Conservation (phyloP, 1,140 invertebrate genomes). For the Leptinotarsa texana region DNA sequence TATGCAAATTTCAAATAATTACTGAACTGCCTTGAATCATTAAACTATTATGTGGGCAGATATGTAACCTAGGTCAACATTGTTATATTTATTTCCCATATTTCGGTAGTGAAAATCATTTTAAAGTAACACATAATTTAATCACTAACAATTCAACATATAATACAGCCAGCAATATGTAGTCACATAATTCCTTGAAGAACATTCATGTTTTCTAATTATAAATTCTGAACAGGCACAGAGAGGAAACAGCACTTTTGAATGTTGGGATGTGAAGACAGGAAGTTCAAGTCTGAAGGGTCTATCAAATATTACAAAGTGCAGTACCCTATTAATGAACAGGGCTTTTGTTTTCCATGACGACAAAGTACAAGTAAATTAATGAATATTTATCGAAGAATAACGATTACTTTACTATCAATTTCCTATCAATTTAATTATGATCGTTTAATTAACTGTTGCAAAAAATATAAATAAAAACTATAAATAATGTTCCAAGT, state of each 20-base stretch:
- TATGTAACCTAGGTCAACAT: too few relatives aligned
- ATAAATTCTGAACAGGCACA: constrained; percentile 43
- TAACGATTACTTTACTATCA: constrained; percentile 16
- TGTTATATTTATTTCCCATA: too few relatives aligned
- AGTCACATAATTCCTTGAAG: constrained; percentile 16
- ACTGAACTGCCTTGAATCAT: too few relatives aligned
- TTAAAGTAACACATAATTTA: too few relatives aligned
- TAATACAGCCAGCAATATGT: not conserved
- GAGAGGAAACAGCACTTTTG: constrained; percentile 44
- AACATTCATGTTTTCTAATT: constrained; percentile 39
- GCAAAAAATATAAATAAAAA: not conserved
- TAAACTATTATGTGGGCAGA: too few relatives aligned
- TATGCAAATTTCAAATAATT: too few relatives aligned
- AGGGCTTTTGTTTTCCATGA: constrained; percentile 23
- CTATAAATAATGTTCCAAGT: not conserved
- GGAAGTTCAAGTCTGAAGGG: constrained; percentile 42
- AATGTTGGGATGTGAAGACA: constrained; percentile 45
- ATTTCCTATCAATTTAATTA: constrained; percentile 3
- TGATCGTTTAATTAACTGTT: constrained; percentile 7
- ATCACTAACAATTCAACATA: too few relatives aligned
- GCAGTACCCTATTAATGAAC: constrained; percentile 9
- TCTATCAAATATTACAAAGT: constrained; percentile 38
- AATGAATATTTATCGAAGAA: not conserved
- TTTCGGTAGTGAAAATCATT: too few relatives aligned
- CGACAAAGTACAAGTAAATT: constrained; percentile 4